Base-by-base conservation (phyloP, 1,140 invertebrate species). In the Riptortus pedestris region DNA sequence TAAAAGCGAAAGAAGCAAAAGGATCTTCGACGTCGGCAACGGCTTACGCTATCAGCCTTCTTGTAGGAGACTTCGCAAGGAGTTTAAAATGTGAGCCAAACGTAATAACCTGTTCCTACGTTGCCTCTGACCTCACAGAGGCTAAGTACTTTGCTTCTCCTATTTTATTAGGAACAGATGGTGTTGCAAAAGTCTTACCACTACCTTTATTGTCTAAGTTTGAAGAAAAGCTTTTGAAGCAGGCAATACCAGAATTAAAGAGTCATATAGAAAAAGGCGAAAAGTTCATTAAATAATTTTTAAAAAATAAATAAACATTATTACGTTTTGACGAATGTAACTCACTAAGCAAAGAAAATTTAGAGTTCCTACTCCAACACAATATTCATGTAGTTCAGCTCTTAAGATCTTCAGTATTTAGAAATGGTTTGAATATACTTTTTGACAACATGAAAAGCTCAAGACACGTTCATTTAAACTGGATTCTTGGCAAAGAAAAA, bases 21-120 rank as follows among this genome's bases (percentile, higher is more conserved):
- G 96, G 96, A 47, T 98, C 95, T 7, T 96, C 96, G 14, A 99
- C 96, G 0, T 79, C 99, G n/a, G 98, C 95, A 0, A 99, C 99
- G 96, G 96, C 95, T 0, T 96, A 87, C 76, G 95, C 96, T 62
- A 96, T 93, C 47, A 94, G 94, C 14, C 79, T 91, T 67, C 98
- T 99, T 74, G 84, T 87, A 45, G 80, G 85, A 67, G 87, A 90
- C 1, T 75, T 96, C 63, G 82, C 89, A 24, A 79, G 78, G 67
- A 95, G 89, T 60, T 76, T 97, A 2, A 87, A 87, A 63, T 95
- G 95, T 38, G 90, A 95, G 72, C 78, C 85, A 60, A 88, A 90
- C 72, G 84, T 97, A 22, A 79, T 97, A 22, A 95, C 98, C 77
- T 98, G 94, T 76, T 84, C 93, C 1, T 99, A 89, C 73, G 90